A percentile compares a stretch with the other conserved stretches of the same genome.
These are phyloP conservation scores for Acrocephalus arundinaceus DNA, from an alignment of 2,113 vertebrate species.

Conservation along the genomic window DNA sequence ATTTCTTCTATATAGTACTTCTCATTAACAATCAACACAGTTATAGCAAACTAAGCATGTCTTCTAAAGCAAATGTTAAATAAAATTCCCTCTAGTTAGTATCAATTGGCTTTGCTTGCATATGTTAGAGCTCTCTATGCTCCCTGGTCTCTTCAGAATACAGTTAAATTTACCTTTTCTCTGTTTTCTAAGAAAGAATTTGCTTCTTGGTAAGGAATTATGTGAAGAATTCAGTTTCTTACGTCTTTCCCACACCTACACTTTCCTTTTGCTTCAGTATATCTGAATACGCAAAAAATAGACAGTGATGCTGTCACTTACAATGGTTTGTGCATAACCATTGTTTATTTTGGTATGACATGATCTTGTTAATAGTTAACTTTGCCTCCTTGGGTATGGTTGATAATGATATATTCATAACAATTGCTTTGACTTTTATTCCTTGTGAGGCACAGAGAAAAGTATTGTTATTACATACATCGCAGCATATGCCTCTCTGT, in stretches of 20 bases:
- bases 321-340: background rate
- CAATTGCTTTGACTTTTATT: background rate
- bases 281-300: background rate
- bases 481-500: constrained; percentile 31
- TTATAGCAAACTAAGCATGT: constrained; percentile 19
- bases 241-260: background rate
- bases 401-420: background rate
- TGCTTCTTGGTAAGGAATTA: background rate
- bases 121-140: background rate
- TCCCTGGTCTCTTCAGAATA: background rate
- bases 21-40: background rate
- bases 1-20: constrained; percentile 5
- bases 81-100: background rate
- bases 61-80: constrained; percentile 14
- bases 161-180: background rate
- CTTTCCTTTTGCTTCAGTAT: background rate
- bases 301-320: background rate
- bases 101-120: background rate
- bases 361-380: background rate
- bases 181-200: background rate
- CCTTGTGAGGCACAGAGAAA: background rate
- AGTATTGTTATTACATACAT: background rate
- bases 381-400: background rate
- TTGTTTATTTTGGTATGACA: background rate
- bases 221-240: background rate